Evolutionary conservation across 1,140 invertebrate species (phyloP), one percentile per base, ranked within the genome.

Genomic region (Oedothorax gibbosus): DNA sequence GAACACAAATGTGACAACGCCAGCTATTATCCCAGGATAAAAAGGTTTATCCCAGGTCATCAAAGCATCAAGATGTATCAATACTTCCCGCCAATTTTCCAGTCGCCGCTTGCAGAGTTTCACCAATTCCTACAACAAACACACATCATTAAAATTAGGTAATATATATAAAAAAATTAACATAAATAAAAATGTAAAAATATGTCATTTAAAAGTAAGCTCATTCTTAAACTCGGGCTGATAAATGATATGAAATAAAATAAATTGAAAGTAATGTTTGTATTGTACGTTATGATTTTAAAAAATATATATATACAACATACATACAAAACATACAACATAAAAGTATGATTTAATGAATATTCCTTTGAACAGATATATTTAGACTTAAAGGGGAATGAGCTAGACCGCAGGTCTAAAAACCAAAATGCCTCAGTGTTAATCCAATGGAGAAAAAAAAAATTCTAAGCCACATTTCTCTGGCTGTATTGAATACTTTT

Each of bases 21-120:
- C 93, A 87, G 95, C 88, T 69, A 96, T 93, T 18, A 95, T 91
- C 49, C 92, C 93, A 81, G 95, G 94, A 90, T 95, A 93, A 92
- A 94, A 96, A 78, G 93, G 92, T 87, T 95, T 94, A 87, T 96
- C 95, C 95, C 96, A 97, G 60, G 94, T 90, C 5, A 97, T 89
- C n/a, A 96, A 89, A 0, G 94, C 94, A 89, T 95, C 93, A 4
- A 94, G 86, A 12, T 92, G 92, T 64, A 96, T 88, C 77, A 96
- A 91, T 12, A 95, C 91, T 90, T 96, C 94, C 72, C 95, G 92
- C 94, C 95, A 96, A n/a, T 93, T 92, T 89, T 96, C 95, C 88
- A 97, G 90, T 87, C 93, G 92, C 85, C 93, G 92, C 88, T 95
- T 95, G 20, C 96, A 88, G 87, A 93, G 93, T 87, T 93, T 94